Conservation (phyloP, 2,888 invertebrate genomes). For the Busseola fusca region DNA sequence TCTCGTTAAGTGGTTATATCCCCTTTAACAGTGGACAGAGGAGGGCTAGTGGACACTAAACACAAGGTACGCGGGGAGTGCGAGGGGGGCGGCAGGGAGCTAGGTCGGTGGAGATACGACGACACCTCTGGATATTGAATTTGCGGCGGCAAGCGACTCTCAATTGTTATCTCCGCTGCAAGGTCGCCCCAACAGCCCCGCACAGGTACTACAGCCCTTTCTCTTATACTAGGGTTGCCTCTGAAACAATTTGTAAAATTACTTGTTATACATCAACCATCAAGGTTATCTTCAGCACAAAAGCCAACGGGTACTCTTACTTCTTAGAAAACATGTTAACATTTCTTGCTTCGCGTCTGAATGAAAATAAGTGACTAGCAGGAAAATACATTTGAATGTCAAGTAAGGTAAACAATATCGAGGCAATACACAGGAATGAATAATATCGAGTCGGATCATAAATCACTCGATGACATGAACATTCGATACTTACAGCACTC, state of each 20-base stretch:
- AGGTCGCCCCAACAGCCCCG: slow-evolving; percentile 80
- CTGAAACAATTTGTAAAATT: background rate
- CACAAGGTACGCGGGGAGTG: slow-evolving; percentile 73
- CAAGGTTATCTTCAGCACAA: background rate
- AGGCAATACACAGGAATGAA: slow-evolving; percentile 56
- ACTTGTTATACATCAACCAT: background rate
- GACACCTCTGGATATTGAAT: slow-evolving; percentile 88
- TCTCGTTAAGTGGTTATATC: slow-evolving; percentile 88
- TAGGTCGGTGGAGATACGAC: slow-evolving; percentile 64
- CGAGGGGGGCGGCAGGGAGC: slow-evolving; percentile 51
- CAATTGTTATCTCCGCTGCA: slow-evolving; percentile 88
- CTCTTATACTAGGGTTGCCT: slow-evolving; percentile 78
- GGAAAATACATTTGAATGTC: slow-evolving; percentile 49
- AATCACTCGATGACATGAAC: slow-evolving; percentile 58
- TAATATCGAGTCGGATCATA: slow-evolving; percentile 54
- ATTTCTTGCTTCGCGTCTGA: background rate
- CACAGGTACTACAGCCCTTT: slow-evolving; percentile 85
- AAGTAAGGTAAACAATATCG: slow-evolving; percentile 61
- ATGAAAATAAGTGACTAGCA: slow-evolving; percentile 40
- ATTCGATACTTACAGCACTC: slow-evolving; percentile 59
- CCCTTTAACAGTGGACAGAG: slow-evolving; percentile 79
- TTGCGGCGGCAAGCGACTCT: slow-evolving; percentile 83
- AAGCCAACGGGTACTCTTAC: background rate
- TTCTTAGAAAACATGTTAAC: background rate
- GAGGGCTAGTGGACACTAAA: slow-evolving; percentile 81